These are phyloP conservation scores for Rhynchotus rufescens DNA, from an alignment of 2,797 vertebrate genomes.

Conservation along the genomic window DNA sequence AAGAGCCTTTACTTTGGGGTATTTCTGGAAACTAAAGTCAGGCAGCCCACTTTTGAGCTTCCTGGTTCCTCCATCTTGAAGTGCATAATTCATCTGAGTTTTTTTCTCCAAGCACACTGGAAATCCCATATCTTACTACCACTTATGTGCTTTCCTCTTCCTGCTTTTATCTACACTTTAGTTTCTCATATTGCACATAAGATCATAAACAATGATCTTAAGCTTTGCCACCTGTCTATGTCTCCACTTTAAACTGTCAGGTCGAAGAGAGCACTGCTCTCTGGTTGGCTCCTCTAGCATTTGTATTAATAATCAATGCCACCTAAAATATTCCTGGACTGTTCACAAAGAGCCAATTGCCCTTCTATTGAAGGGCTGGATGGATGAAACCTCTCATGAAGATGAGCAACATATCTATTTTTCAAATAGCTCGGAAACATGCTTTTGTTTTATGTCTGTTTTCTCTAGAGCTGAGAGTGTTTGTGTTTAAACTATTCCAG, in stretches of 20 bases:
- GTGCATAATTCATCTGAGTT: too few species aligned
- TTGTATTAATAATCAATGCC: neutral
- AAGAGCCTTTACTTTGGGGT: neutral
- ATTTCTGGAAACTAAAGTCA: neutral
- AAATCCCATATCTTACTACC: too few species aligned
- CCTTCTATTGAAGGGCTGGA: neutral
- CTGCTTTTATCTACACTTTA: neutral
- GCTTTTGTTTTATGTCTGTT: neutral
- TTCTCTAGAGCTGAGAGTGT: neutral
- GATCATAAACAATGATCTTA: neutral
- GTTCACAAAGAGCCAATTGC: neutral
- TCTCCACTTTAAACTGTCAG: neutral
- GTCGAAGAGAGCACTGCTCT: neutral
- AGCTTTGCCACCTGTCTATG: neutral
- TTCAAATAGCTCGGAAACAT: neutral
- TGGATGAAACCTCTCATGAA: neutral
- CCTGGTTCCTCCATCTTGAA: neutral
- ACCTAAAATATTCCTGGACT: fast-evolving
- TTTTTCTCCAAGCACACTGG: neutral
- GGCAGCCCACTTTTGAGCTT: neutral
- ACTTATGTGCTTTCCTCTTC: too few species aligned
- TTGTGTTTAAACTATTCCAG: neutral
- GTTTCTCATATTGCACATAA: neutral
- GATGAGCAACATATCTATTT: neutral
- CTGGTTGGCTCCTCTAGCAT: fast-evolving